phyloP scores from a whole-genome alignment of 2,888 invertebrate species.

The Autographa pulchrina region DNA sequence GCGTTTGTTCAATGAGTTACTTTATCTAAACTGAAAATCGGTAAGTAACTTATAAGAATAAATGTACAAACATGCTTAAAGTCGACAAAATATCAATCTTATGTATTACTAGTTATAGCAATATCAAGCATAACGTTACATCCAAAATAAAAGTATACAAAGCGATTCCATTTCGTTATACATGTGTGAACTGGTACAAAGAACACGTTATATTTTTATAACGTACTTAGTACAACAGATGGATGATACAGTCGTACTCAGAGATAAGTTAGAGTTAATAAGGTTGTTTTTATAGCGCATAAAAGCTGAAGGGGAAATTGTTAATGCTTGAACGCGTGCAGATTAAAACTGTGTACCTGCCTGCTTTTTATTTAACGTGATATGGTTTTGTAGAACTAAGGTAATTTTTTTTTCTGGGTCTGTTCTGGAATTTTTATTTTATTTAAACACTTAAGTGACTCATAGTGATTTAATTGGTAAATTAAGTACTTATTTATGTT shows the following conservation, averaged over 20 bases:
- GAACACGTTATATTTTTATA: slow-evolving; percentile 53
- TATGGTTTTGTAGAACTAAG: background rate
- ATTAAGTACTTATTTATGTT: too few species aligned
- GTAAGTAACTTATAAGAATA: too few species aligned
- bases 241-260: slow-evolving; percentile 26
- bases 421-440: too few species aligned
- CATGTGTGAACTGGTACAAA: slow-evolving; percentile 16
- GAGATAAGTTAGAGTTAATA: slow-evolving; percentile 24
- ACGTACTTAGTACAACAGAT: slow-evolving; percentile 31
- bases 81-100: too few species aligned
- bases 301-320: slow-evolving; percentile 6
- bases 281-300: slow-evolving; percentile 13
- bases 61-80: too few species aligned
- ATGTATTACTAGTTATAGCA: too few species aligned
- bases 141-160: slow-evolving; percentile 12
- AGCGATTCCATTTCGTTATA: slow-evolving; percentile 13
- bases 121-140: too few species aligned
- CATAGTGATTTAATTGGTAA: too few species aligned
- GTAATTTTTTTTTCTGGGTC: background rate
- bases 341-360: background rate
- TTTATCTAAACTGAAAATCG: too few species aligned
- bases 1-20: too few species aligned
- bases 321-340: background rate
- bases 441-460: too few species aligned
- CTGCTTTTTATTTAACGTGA: background rate